A percentile compares a stretch with the other conserved stretches of the same genome.
These are phyloP conservation scores for Pantala flavescens DNA, from an alignment of 1,140 invertebrate species.

Conservation along the genomic window DNA sequence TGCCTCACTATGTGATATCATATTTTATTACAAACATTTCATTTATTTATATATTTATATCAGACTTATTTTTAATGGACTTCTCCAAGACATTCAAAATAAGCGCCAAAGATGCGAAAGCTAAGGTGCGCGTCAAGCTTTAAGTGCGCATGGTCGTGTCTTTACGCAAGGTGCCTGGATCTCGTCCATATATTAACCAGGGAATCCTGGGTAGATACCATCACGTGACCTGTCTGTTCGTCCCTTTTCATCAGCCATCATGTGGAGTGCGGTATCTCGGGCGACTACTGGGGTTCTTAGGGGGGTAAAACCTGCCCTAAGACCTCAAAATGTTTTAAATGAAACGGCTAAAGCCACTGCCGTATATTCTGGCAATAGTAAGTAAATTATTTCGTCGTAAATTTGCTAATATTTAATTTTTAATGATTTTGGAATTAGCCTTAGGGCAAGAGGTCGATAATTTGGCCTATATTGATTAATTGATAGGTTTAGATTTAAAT, in stretches of 20 bases:
- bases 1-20: no score
- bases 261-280: constrained; percentile 50
- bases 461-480: no score
- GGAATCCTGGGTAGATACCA: background rate
- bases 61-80: no score
- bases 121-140: no score
- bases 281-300: constrained; percentile 47
- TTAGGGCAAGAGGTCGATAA: background rate
- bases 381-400: constrained; percentile 32
- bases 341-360: constrained; percentile 43
- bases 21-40: no score
- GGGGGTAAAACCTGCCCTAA: constrained; percentile 44
- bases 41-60: no score
- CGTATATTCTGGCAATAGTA: constrained; percentile 44
- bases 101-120: no score
- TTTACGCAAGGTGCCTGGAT: background rate
- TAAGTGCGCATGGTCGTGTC: background rate
- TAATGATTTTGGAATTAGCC: background rate
- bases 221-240: constrained; percentile 22
- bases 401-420: background rate
- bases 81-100: no score
- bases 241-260: constrained; percentile 39
- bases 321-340: constrained; percentile 38
- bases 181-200: background rate
- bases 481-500: background rate